A percentile compares a stretch with the other conserved stretches of the same genome.
Conservation (phyloP, 1,140 invertebrate genomes). For the Pseudomyrmex cubaensis region DNA sequence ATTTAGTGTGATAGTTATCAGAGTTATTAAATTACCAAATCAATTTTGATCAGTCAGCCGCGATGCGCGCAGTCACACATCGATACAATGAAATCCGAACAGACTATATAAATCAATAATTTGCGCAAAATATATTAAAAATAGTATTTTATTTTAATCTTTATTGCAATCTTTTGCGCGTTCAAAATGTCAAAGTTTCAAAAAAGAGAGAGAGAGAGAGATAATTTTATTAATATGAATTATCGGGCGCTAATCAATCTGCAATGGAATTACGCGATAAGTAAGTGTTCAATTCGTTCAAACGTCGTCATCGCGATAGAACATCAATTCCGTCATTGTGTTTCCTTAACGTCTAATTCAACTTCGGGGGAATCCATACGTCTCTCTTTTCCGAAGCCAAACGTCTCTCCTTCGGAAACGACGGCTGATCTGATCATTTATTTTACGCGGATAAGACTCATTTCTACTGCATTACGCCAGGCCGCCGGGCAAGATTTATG, state of each 20-base stretch:
- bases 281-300: conserved; percentile 38
- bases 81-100: not conserved
- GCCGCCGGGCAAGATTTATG: conserved; percentile 76
- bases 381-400: not conserved
- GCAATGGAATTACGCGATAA: not conserved
- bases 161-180: not conserved
- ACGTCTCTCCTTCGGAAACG: conserved; percentile 56
- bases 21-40: conserved; percentile 36
- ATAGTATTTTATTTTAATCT: not conserved
- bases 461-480: conserved; percentile 68
- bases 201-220: too few relatives aligned
- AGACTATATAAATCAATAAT: not conserved
- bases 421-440: conserved; percentile 72
- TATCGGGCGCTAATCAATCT: not conserved
- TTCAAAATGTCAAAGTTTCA: not conserved
- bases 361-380: not conserved
- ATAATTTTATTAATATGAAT: conserved; percentile 12
- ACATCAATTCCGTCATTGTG: conserved; percentile 49
- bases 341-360: conserved; percentile 26
- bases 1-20: conserved; percentile 4
- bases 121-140: not conserved
- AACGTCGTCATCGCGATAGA: not conserved
- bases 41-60: not conserved
- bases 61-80: not conserved
- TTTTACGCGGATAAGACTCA: conserved; percentile 67